These are phyloP conservation scores for Gallinago nigripennis DNA, from an alignment of 2,797 vertebrate genomes.

Conservation along the genomic window DNA sequence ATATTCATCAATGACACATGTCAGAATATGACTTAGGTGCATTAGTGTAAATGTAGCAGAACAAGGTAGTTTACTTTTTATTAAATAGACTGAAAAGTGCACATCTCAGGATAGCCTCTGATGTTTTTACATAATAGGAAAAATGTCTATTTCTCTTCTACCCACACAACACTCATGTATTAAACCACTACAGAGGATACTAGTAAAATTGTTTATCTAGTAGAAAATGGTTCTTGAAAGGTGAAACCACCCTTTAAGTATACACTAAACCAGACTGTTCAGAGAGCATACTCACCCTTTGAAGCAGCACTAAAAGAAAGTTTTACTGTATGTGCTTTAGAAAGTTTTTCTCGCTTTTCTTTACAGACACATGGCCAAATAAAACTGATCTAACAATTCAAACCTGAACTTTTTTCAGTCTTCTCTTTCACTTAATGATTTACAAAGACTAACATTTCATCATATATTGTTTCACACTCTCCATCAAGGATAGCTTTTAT, in stretches of 20 bases:
- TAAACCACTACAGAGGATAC: neutral
- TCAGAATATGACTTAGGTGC: neutral
- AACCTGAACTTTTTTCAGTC: neutral
- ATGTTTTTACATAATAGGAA: neutral
- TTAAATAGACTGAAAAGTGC: neutral
- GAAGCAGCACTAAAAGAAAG: neutral
- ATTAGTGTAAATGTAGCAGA: neutral
- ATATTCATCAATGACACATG: fast-evolving
- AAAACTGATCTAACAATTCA: neutral
- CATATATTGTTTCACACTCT: neutral
- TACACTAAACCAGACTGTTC: neutral
- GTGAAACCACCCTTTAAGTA: neutral
- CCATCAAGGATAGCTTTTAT: neutral
- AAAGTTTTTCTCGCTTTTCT: neutral
- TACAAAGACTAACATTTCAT: neutral
- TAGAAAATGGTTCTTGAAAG: neutral
- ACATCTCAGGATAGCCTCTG: neutral
- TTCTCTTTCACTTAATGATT: neutral
- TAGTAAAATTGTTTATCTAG: neutral
- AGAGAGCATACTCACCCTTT: neutral
- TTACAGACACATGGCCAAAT: neutral
- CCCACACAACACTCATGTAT: neutral
- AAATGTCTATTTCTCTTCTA: neutral
- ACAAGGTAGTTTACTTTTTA: neutral
- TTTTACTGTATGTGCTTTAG: neutral